Conservation (phyloP, 2,888 invertebrate species). For the Saturnia pavonia region DNA sequence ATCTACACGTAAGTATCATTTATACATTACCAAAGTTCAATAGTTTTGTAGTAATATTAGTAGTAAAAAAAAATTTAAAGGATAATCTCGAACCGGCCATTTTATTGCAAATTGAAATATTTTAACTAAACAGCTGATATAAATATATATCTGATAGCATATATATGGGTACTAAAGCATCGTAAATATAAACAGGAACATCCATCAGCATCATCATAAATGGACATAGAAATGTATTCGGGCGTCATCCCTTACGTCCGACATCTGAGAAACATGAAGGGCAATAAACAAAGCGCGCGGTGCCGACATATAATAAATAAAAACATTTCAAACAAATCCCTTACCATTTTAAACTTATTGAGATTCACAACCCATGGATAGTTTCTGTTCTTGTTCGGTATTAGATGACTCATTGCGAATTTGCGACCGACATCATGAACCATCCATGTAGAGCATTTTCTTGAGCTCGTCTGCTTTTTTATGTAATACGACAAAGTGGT, state of each 20-base stretch:
- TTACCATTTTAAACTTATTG: background rate
- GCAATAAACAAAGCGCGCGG: conserved; percentile 13
- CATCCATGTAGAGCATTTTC: background rate
- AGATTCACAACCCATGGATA: conserved; percentile 3
- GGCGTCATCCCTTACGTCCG: background rate
- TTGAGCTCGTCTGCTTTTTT: background rate
- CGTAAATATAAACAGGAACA: conserved; percentile 4
- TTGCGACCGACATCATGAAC: no score
- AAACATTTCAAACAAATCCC: conserved; percentile 15
- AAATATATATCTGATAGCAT: no score
- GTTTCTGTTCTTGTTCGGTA: background rate
- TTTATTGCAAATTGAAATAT: background rate
- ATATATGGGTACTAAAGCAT: background rate
- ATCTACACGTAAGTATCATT: no score
- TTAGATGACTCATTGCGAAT: background rate
- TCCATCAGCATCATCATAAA: conserved; percentile 13
- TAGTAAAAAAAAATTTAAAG: no score
- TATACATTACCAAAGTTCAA: no score
- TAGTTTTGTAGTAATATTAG: no score
- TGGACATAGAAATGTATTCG: conserved; percentile 11
- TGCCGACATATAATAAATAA: conserved; percentile 6
- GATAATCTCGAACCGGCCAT: background rate
- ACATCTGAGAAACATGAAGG: conserved; percentile 9
- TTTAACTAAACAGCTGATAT: background rate
- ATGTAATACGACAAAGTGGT: no score